Conservation (phyloP, 2,888 invertebrate genomes). For the Callyntrura sp. region DNA sequence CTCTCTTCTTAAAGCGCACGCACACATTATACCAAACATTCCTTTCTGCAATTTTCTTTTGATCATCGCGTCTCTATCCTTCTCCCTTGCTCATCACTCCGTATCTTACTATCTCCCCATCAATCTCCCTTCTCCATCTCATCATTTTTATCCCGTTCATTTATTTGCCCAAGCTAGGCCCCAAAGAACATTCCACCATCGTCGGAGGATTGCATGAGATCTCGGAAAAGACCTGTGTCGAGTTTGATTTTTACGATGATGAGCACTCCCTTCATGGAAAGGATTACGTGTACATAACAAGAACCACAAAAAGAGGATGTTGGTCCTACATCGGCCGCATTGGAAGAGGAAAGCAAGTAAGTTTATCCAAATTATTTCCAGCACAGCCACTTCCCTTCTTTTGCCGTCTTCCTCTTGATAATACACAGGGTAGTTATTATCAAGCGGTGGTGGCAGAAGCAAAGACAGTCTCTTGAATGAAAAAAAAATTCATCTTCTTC, state of each 20-base stretch:
- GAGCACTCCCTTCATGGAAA: conserved; percentile 68
- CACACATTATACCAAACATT: too few relatives aligned
- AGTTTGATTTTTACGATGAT: conserved; percentile 80
- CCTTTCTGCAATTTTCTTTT: conserved; percentile 47
- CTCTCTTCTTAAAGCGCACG: too few relatives aligned
- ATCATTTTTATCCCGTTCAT: background rate
- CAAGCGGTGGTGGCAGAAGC: too few relatives aligned
- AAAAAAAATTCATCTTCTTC: background rate
- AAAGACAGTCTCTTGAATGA: background rate
- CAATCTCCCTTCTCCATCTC: conserved; percentile 11
- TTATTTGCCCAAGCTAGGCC: conserved; percentile 59
- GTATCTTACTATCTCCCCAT: conserved; percentile 3
- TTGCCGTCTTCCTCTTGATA: background rate
- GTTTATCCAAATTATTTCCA: background rate
- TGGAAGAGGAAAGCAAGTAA: conserved; percentile 81
- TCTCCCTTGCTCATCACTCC: too few relatives aligned
- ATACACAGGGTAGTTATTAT: background rate
- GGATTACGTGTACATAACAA: conserved; percentile 79
- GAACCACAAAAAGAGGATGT: conserved; percentile 79
- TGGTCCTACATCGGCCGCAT: conserved; percentile 82
- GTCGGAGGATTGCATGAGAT: conserved; percentile 80
- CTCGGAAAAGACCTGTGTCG: conserved; percentile 79
- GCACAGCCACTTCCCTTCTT: background rate
- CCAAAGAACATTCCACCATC: conserved; percentile 78
- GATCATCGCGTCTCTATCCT: too few relatives aligned